Base-by-base conservation (phyloP, 1,140 invertebrate genomes). In the Penaeus chinensis region DNA sequence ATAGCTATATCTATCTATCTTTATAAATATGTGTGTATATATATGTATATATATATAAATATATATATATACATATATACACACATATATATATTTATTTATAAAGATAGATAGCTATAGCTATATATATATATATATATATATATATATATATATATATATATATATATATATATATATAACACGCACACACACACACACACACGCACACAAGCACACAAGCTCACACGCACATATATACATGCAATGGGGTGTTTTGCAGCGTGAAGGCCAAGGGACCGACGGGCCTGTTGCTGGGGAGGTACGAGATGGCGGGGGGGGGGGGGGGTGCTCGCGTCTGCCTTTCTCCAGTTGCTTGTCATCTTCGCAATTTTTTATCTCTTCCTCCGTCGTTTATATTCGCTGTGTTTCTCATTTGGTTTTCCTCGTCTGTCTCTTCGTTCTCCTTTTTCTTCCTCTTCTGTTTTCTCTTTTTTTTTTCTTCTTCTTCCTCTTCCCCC, bases 111-210 rank as follows among this genome's bases (percentile, higher is more conserved):
- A 18, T n/a, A n/a, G n/a, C n/a, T n/a, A n/a, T n/a, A n/a, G n/a
- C n/a, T 32, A 32, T 32, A 2, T 32, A 32, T 32, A 32, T 32
- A 32, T 32, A 32, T 32, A 32, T 32, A 32, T 32, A 32, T 32
- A 32, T 32, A 32, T 32, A 20, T 24, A 66, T 66, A 24, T 2
- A 66, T 1, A 19, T 66, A 66, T 2, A 66, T 19, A 20, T 24
- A 74, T 74, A 74, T 74, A 74, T 3, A 74, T 74, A 74, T 3
- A 74, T 74, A 74, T 74, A 74, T 3, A 74, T 74, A 74, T 74
- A 74, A 74, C 37, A 74, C 37, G 5, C 37, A 74, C 13, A 19
- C 19, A n/a, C 22, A 77, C 32, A 32, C 32, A 77, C 22, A 77
- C 74, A 77, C 32, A 77, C 74, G 2, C 22, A 77, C 22, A 77